Evolutionary conservation across 2,113 vertebrate species (phyloP).

Genomic region (Conger conger): DNA sequence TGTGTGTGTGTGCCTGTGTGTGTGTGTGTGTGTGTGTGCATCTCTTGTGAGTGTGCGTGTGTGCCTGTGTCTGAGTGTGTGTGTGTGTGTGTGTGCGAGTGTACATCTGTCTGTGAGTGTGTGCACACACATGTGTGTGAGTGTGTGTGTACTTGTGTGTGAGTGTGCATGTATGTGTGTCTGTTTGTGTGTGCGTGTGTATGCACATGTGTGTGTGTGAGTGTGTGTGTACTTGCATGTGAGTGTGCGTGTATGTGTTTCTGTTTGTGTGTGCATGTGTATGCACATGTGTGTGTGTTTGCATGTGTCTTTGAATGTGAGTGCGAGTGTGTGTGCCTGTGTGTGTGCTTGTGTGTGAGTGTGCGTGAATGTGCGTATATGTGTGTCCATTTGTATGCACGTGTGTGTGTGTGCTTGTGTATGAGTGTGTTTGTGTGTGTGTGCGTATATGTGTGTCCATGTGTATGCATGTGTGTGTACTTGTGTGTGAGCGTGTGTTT

Average conservation of each 20-base stretch:
- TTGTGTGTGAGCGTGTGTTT: neutral
- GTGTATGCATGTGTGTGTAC: conserved; percentile 15
- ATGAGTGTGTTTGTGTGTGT: conserved; percentile 55
- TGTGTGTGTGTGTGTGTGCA: neutral
- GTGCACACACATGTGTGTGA: no score
- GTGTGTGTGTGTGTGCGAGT: neutral
- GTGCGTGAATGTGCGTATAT: neutral
- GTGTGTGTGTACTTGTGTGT: no score
- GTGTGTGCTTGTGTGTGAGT: neutral
- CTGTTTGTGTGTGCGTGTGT: no score
- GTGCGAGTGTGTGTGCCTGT: neutral
- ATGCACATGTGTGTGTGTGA: no score
- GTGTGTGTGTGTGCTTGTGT: conserved; percentile 48
- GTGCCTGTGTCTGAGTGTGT: neutral
- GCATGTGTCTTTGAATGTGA: conserved; percentile 21
- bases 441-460: conserved; percentile 15
- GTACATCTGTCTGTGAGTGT: neutral
- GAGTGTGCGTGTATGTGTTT: conserved; percentile 34
- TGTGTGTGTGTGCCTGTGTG: neutral
- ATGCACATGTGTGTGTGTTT: conserved; percentile 11
- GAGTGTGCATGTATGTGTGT: no score
- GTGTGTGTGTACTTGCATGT: conserved; percentile 52
- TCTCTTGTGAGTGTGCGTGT: conserved; percentile 26
- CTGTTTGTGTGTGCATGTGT: conserved; percentile 50
- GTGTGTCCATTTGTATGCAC: conserved; percentile 31